phyloP scores from a whole-genome alignment of 2,888 invertebrate genomes.

The Callyntrura sp. region DNA sequence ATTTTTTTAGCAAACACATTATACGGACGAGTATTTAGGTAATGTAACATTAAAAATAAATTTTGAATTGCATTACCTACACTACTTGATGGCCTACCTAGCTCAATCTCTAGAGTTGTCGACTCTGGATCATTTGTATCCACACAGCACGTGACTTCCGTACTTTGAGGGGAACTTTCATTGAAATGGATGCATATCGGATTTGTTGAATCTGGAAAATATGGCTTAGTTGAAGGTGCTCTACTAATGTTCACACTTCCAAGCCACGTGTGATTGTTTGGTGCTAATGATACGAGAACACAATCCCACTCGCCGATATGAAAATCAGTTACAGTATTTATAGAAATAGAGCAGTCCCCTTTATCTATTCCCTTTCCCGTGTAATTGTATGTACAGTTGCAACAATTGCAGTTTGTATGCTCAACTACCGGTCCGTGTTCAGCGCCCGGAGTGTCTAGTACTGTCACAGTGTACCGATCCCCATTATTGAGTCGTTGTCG shows the following conservation, averaged over 20 bases:
- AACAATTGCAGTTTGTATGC: neutral
- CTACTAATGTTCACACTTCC: slow-evolving; percentile 33
- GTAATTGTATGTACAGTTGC: slow-evolving; percentile 58
- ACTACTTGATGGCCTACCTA: neutral
- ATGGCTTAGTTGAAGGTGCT: neutral
- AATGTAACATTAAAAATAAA: no score
- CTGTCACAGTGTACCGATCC: slow-evolving; percentile 10
- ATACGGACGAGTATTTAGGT: no score
- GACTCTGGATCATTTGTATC: neutral
- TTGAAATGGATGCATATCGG: neutral
- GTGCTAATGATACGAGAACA: slow-evolving; percentile 1
- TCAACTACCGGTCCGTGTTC: neutral
- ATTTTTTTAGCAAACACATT: no score
- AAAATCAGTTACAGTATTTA: slow-evolving; percentile 42
- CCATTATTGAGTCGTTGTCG: slow-evolving; percentile 13
- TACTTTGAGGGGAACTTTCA: neutral
- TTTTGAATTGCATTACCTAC: no score
- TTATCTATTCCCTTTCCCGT: slow-evolving; percentile 47
- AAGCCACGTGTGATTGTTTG: slow-evolving; percentile 43
- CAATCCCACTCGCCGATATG: slow-evolving; percentile 58
- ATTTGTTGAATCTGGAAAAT: neutral
- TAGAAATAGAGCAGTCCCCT: slow-evolving; percentile 66
- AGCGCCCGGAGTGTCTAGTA: neutral
- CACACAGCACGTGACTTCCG: slow-evolving; percentile 50
- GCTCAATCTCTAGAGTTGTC: neutral